phyloP scores from a whole-genome alignment of 2,888 invertebrate species.

The Calliscelio sp. region DNA sequence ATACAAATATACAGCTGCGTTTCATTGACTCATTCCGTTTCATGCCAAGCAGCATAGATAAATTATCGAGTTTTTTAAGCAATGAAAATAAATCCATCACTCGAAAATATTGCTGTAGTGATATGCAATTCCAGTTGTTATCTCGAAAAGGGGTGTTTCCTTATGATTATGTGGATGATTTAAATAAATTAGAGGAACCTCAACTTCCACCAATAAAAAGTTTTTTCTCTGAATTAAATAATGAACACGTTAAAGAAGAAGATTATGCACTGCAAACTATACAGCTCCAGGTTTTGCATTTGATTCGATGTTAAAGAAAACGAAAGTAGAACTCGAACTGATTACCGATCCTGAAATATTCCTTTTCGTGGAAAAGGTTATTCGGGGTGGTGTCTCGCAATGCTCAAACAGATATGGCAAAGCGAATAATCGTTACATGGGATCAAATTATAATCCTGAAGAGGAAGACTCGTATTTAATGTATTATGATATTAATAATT shows the following conservation, averaged over 20 bases:
- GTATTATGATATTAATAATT: conserved; percentile 19
- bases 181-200: conserved; percentile 12
- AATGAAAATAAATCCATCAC: conserved; percentile 33
- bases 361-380: conserved; percentile 10
- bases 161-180: conserved; percentile 59
- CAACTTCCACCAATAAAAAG: conserved; percentile 17
- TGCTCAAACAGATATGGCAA: conserved; percentile 8
- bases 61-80: conserved; percentile 40
- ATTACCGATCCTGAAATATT: conserved; percentile 31
- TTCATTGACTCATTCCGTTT: conserved; percentile 65
- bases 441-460: not conserved
- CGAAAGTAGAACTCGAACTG: conserved; percentile 34
- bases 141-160: conserved; percentile 64
- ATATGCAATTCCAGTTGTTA: conserved; percentile 30
- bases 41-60: conserved; percentile 45
- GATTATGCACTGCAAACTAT: conserved; percentile 7
- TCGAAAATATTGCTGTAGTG: conserved; percentile 23
- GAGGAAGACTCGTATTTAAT: conserved; percentile 17
- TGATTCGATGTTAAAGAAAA: conserved; percentile 38
- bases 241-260: conserved; percentile 14
- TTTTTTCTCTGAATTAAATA: conserved; percentile 37
- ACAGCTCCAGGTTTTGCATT: conserved; percentile 30
- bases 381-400: conserved; percentile 17
- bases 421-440: conserved; percentile 33
- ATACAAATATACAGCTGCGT: conserved; percentile 38